Evolutionary conservation across 2,113 vertebrate species (phyloP), one percentile per base, ranked within the genome.

Genomic region (Lampris megalopsis): DNA sequence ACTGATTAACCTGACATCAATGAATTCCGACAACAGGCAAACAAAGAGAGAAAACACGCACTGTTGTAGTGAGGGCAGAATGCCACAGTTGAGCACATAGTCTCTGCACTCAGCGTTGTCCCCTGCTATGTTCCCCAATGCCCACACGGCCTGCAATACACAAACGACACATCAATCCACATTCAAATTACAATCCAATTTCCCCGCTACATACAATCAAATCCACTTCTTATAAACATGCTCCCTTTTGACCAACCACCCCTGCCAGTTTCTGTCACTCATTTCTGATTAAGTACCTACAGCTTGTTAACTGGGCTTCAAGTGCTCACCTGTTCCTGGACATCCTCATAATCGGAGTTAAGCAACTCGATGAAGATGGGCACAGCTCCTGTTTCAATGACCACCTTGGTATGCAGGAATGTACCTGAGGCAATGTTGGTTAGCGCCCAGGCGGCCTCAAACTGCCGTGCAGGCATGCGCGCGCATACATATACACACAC

Each of bases 91-190:
- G 79, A 97, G 93, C 74, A 97, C 96, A 57, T 96, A 97, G 90
- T 98, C 96, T 95, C 97, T 95, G 91, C 96, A 98, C 87, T 98
- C 97, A 59, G 96, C 96, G 70, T 97, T 98, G 87, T 98, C 97
- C 84, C 96, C 97, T 63, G 96, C 96, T 77, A 97, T 98, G 84
- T 98, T 98, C 49, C 97, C 96, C 88, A 98, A 92, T 13, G 97
- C 96, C 97, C 96, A 97, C 24, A 98, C 97, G n/a, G 97, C 96
- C 97, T 97, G 79, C 63, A 75, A 88, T 67, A 94, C 77, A 82
- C 1, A 90, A 84, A 40, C 41, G 40, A 53, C 77, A 61, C 90
- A 88, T 8, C 9, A 88, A 35, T 41, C 63, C 53, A 43, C 3
- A 8, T 11, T 11, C 40, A 50, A 38, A n/a, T 42, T 7, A 53